Conservation (phyloP, 2,797 vertebrate genomes). For the Catostomus latipinnis region DNA sequence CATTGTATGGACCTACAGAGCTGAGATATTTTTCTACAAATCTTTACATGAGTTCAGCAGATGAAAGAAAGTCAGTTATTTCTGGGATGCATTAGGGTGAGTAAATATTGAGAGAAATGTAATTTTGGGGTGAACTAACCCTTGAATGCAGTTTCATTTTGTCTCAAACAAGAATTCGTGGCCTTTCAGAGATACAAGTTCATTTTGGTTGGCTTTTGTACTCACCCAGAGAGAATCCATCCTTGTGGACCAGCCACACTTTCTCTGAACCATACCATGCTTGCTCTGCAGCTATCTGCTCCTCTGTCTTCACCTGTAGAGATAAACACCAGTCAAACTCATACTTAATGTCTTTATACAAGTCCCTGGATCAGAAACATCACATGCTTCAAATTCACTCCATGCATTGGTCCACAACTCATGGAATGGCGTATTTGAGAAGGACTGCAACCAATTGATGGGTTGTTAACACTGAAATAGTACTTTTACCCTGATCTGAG, state of each 20-base stretch:
- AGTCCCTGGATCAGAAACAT: background rate
- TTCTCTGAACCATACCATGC: slow-evolving; percentile 96
- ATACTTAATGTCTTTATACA: background rate
- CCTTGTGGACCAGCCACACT: slow-evolving; percentile 95
- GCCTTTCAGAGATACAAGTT: background rate
- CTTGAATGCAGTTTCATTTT: background rate
- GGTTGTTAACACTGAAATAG: background rate
- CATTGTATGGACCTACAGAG: too few species aligned
- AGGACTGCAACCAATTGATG: background rate
- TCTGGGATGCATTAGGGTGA: too few species aligned
- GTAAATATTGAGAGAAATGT: too few species aligned
- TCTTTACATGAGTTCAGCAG: too few species aligned
- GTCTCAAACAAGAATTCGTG: background rate
- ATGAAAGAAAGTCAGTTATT: too few species aligned
- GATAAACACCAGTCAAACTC: slow-evolving; percentile 25
- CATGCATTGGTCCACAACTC: slow-evolving; percentile 57
- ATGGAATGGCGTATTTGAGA: slow-evolving; percentile 1
- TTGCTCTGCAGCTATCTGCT: slow-evolving; percentile 93
- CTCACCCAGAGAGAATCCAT: slow-evolving; percentile 96
- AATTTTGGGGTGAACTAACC: too few species aligned
- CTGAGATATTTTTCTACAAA: too few species aligned
- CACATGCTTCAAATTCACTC: slow-evolving; percentile 11
- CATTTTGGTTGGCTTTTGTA: slow-evolving; percentile 13
- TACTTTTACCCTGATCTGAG: slow-evolving; percentile 16
- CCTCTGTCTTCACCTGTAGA: slow-evolving; percentile 91